phyloP scores from a whole-genome alignment of 1,140 invertebrate genomes.

The Atta cephalotes region DNA sequence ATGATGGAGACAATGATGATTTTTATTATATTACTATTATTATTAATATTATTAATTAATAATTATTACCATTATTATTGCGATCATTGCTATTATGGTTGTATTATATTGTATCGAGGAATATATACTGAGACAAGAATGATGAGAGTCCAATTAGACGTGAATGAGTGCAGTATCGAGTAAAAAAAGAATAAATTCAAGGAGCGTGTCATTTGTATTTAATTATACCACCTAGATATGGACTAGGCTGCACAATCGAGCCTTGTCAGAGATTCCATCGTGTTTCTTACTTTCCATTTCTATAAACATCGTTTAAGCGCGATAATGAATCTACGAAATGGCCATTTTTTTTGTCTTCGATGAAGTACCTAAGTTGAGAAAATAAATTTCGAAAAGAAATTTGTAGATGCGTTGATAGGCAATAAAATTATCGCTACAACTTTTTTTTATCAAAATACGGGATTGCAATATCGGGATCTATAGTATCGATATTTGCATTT shows the following conservation, averaged over 20 bases:
- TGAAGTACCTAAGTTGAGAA: background rate
- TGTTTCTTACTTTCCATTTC: constrained; percentile 36
- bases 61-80: constrained; percentile 72
- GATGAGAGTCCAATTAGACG: constrained; percentile 30
- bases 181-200: constrained; percentile 44
- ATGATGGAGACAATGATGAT: constrained; percentile 63
- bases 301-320: background rate
- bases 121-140: constrained; percentile 38
- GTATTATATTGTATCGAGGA: constrained; percentile 50
- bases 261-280: background rate
- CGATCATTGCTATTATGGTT: constrained; percentile 63
- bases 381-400: background rate
- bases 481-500: background rate
- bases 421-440: background rate
- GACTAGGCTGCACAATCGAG: background rate
- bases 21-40: constrained; percentile 69
- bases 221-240: constrained; percentile 7
- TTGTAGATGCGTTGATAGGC: background rate
- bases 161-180: constrained; percentile 26
- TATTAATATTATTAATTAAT: constrained; percentile 66
- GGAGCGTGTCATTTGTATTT: constrained; percentile 56
- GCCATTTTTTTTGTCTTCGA: background rate
- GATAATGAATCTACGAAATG: background rate
- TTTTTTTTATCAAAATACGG: background rate
- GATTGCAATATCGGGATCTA: background rate